Percentiles rank a stretch among this genome's conserved stretches.
These are phyloP conservation scores for Spheniscus humboldti DNA, from an alignment of 2,797 vertebrate genomes.

Conservation along the genomic window DNA sequence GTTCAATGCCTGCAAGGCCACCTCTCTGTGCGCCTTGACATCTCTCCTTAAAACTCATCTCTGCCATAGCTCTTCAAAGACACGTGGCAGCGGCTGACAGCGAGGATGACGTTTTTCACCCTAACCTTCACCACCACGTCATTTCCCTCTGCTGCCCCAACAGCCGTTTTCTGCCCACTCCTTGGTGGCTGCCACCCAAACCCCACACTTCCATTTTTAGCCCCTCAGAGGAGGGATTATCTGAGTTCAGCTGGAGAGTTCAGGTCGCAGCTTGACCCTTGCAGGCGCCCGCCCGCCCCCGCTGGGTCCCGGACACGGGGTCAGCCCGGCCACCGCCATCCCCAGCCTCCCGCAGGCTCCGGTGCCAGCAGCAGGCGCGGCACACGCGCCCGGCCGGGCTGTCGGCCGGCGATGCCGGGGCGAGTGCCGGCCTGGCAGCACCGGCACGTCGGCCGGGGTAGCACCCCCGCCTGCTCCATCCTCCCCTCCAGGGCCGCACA, in stretches of 20 bases:
- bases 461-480: not conserved
- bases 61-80: not conserved
- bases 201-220: not conserved
- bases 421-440: not conserved
- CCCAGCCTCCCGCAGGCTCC: not conserved
- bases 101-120: not conserved
- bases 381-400: not conserved
- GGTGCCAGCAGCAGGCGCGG: not conserved
- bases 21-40: accelerated
- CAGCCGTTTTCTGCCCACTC: not conserved
- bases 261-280: not conserved
- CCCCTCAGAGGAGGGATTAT: not conserved
- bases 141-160: not conserved
- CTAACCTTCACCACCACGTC: not conserved
- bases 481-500: not conserved
- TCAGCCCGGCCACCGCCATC: not conserved
- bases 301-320: too few species aligned
- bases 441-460: not conserved
- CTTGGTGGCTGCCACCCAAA: not conserved
- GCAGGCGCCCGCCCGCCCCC: not conserved
- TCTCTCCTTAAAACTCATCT: not conserved
- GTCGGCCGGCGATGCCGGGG: not conserved
- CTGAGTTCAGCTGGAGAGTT: too few species aligned
- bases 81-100: not conserved
- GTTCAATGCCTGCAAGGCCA: not conserved